phyloP scores from a whole-genome alignment of 2,888 invertebrate species.

The Andrena dorsata region DNA sequence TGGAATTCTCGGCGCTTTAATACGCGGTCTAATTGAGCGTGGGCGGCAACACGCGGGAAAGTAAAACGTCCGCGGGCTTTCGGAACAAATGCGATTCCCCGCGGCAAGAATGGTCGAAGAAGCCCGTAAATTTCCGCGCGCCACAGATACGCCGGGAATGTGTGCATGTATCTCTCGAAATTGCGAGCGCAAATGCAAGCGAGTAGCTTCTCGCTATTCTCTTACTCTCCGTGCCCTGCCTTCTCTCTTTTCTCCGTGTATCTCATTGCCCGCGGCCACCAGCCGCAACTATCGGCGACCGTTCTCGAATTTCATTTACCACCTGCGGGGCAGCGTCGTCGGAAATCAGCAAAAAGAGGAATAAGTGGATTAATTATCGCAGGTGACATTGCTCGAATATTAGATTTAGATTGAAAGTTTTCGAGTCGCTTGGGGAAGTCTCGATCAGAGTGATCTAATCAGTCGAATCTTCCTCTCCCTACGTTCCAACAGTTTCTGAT shows the following conservation, averaged over 20 bases:
- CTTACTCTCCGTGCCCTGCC: not conserved
- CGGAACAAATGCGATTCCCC: slow-evolving; percentile 64
- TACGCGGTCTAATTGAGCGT: slow-evolving; percentile 59
- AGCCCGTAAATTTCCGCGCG: slow-evolving; percentile 62
- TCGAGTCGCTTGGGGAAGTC: too few species aligned
- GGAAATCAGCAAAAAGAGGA: not conserved
- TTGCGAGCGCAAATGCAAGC: slow-evolving; percentile 33
- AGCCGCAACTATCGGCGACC: slow-evolving; percentile 44
- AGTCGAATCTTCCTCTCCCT: too few species aligned
- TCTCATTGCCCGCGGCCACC: not conserved
- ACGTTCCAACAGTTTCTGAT: too few species aligned
- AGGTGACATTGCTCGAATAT: too few species aligned
- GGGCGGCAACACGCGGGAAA: slow-evolving; percentile 52
- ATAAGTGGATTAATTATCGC: not conserved
- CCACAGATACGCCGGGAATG: slow-evolving; percentile 37
- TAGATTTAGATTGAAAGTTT: too few species aligned
- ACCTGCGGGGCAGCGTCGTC: slow-evolving; percentile 28
- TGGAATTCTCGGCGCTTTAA: slow-evolving; percentile 56
- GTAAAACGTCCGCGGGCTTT: slow-evolving; percentile 56
- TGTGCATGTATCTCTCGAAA: slow-evolving; percentile 30
- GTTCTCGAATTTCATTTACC: slow-evolving; percentile 61
- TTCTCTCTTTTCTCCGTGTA: not conserved
- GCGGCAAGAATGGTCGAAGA: slow-evolving; percentile 57
- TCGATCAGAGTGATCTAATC: too few species aligned
- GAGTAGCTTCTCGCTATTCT: not conserved